Percentiles rank a stretch among this genome's conserved stretches.
These are phyloP conservation scores for Platycheirus albimanus DNA, from an alignment of 2,888 invertebrate species.

Conservation along the genomic window DNA sequence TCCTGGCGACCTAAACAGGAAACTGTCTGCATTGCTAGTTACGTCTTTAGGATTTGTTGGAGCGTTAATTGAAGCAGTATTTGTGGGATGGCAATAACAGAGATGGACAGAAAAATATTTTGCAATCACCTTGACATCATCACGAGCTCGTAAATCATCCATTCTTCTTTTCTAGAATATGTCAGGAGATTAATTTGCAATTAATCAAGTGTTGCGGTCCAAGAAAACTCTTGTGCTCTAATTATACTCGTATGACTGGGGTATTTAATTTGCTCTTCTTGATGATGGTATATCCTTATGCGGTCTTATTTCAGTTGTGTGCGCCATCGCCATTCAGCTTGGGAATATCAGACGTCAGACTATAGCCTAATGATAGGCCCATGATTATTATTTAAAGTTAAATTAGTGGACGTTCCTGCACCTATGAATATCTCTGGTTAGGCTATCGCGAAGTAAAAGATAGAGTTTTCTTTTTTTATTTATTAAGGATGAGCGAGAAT, in stretches of 20 bases:
- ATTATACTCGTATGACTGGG: constrained; percentile 46
- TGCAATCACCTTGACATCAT: constrained; percentile 36
- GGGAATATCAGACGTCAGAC: constrained; percentile 28
- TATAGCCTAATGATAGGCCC: constrained; percentile 58
- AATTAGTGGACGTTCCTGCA: constrained; percentile 64
- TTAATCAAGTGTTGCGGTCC: constrained; percentile 56
- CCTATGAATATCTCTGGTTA: constrained; percentile 28
- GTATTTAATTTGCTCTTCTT: constrained; percentile 57
- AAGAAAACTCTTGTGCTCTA: constrained; percentile 48
- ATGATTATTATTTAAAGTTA: constrained; percentile 66
- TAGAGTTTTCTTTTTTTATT: neutral
- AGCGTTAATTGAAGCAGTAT: constrained; percentile 40
- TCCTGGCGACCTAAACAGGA: constrained; percentile 51
- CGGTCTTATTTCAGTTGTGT: constrained; percentile 9
- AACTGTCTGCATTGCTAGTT: constrained; percentile 49
- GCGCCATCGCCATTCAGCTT: constrained; percentile 32
- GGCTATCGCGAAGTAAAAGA: constrained; percentile 10
- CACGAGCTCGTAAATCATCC: constrained; percentile 37
- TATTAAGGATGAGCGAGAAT: constrained; percentile 48
- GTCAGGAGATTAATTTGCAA: constrained; percentile 61
- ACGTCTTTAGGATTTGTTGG: constrained; percentile 54
- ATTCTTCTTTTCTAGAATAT: constrained; percentile 26
- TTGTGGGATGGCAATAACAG: neutral
- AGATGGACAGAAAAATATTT: constrained; percentile 1
- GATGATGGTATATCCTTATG: constrained; percentile 65